These are phyloP conservation scores for Macrosteles quadrilineatus DNA, from an alignment of 1,140 invertebrate genomes.

Conservation along the genomic window DNA sequence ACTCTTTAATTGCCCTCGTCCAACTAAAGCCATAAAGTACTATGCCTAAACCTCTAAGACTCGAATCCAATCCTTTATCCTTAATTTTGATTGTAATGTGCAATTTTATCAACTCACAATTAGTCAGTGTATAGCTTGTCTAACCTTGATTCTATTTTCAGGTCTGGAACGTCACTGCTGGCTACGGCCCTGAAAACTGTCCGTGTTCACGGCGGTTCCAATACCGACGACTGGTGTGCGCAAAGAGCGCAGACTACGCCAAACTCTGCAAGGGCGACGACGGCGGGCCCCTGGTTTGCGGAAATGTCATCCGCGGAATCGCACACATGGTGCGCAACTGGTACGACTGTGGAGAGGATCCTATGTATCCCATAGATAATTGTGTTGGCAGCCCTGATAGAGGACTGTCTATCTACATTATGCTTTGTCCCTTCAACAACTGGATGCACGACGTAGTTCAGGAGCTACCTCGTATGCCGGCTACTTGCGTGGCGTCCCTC, in stretches of 20 bases:
- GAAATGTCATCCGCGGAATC: background rate
- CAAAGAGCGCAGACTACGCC: background rate
- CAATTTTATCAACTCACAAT: too few relatives aligned
- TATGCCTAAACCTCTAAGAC: too few relatives aligned
- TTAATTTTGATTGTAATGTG: too few relatives aligned
- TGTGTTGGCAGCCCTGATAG: background rate
- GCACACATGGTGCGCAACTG: background rate
- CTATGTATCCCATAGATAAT: background rate
- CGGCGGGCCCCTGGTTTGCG: conserved; percentile 3
- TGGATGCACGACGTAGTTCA: background rate
- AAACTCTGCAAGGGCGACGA: background rate
- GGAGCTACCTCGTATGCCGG: background rate
- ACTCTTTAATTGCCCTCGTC: too few relatives aligned
- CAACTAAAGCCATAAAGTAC: too few relatives aligned
- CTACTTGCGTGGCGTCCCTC: background rate
- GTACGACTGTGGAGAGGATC: background rate
- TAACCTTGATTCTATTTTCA: too few relatives aligned
- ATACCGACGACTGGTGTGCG: background rate
- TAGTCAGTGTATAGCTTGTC: too few relatives aligned
- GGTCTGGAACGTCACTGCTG: background rate
- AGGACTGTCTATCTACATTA: background rate
- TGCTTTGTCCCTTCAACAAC: conserved; percentile 6
- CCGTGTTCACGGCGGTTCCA: background rate
- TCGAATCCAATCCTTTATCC: too few relatives aligned
- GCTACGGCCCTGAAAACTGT: background rate